Evolutionary conservation across 2,797 vertebrate species (phyloP), one percentile per base, ranked within the genome.

Genomic region (Centropyge bicolor): DNA sequence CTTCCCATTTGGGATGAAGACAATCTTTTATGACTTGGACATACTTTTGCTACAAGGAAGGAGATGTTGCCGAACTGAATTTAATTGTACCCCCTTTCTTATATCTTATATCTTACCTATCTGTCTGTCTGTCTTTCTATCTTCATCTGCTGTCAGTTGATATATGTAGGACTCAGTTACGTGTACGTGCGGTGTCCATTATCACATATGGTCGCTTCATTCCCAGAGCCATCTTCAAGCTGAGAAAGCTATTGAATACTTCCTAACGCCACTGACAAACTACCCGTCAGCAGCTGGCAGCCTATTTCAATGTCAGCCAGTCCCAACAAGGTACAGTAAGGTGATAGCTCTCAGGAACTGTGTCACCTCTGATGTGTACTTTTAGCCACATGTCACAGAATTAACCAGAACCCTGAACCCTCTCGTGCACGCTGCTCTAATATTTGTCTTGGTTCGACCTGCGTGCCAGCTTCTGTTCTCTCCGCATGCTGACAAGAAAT

Each of bases 321-420:
- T 84, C 79, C 79, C 78, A 78, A 73, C 80, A 75, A 90, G 91
- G 77, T 91, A 72, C 72, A 79, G 89, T 92, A 92, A 93, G 72
- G 61, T 41, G 87, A 93, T 90, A 91, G 72, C 86, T 64, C 67
- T 16, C 67, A 59, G 70, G 82, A 70, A 68, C 83, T 46, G 78
- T 69, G 80, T 88, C 85, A 86, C 87, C 83, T 80, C 85, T 2
- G 12, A 72, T 77, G 84, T 90, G 76, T 87, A 74, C 88, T 85
- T 90, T 81, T 79, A 87, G 85, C 82, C 85, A 62, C 86, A 80
- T 68, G 83, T 86, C 73, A 46, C 83, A 40, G 73, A 70, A 85
- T 74, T 40, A 75, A 52, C 57, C 83, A 72, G 52, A 74, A 68
- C 43, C 24, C 62, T 7, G 74, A 66, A 60, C 48, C 41, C 49